These are phyloP conservation scores for Anolis sagrei DNA, from an alignment of 2,113 vertebrate genomes.

Conservation along the genomic window DNA sequence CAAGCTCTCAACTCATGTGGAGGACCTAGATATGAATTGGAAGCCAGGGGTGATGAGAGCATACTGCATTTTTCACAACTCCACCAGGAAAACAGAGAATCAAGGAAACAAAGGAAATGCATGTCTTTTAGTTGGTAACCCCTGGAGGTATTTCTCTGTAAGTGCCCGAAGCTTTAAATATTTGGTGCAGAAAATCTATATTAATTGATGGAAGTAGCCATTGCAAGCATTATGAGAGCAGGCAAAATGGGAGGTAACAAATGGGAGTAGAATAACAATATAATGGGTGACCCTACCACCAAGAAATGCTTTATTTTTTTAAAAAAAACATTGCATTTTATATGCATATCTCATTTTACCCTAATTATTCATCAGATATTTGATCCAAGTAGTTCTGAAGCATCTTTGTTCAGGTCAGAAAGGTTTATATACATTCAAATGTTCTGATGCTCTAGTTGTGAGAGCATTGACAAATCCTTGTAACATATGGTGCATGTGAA, in stretches of 20 bases:
- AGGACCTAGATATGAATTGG: too few relatives aligned
- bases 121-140: too few relatives aligned
- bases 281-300: neutral
- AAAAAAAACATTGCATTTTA: neutral
- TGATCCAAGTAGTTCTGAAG: neutral
- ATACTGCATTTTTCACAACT: too few relatives aligned
- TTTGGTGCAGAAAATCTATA: neutral
- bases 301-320: neutral
- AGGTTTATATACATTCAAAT: constrained; percentile 21
- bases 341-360: neutral
- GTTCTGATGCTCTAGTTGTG: neutral
- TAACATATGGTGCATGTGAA: constrained; percentile 30
- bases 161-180: neutral
- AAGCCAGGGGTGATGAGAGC: too few relatives aligned
- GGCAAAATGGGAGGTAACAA: neutral
- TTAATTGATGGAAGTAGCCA: neutral
- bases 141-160: neutral
- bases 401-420: neutral
- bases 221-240: neutral
- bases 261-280: neutral
- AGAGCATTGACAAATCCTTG: constrained; percentile 34
- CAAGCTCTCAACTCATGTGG: too few relatives aligned
- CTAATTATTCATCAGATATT: neutral
- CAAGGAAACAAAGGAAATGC: too few relatives aligned
- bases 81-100: too few relatives aligned